Percentiles rank a stretch among this genome's conserved stretches.
These are phyloP conservation scores for Drosophila mauritiana DNA, from an alignment of 1,140 invertebrate species.

Conservation along the genomic window DNA sequence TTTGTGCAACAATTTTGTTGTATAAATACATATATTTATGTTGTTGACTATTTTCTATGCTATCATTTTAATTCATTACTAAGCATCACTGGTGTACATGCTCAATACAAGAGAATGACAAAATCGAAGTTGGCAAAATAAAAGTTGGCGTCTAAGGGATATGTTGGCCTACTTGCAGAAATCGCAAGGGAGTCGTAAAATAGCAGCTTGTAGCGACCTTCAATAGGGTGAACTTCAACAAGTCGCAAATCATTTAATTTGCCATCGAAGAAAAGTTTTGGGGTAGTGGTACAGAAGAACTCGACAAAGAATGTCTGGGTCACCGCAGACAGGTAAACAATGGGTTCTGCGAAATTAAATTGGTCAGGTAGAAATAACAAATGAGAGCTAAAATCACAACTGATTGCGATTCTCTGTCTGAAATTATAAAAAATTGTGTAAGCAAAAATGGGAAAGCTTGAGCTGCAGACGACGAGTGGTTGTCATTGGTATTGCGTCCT, in stretches of 20 bases:
- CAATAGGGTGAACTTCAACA: constrained; percentile 32
- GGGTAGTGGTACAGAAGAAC: not conserved
- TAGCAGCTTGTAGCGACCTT: constrained; percentile 33
- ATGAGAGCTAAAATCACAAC: constrained; percentile 6
- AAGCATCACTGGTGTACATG: not conserved
- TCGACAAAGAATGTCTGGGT: constrained; percentile 26
- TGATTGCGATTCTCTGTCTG: not conserved
- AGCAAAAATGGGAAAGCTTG: constrained; percentile 25
- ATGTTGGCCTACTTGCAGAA: constrained; percentile 26
- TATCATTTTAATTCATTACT: not conserved
- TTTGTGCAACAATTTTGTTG: too few relatives aligned
- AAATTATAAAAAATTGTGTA: constrained; percentile 21
- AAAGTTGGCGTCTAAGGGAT: constrained; percentile 2
- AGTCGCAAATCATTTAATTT: constrained; percentile 71
- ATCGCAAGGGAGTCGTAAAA: constrained; percentile 55
- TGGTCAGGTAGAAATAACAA: constrained; percentile 16
- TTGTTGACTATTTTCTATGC: too few relatives aligned
- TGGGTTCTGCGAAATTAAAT: constrained; percentile 29
- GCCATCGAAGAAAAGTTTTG: constrained; percentile 15
- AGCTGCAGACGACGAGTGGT: constrained; percentile 20
- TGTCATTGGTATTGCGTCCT: constrained; percentile 25
- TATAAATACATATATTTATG: too few relatives aligned
- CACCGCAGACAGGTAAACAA: constrained; percentile 37
- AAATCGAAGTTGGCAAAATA: constrained; percentile 2
- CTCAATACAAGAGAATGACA: not conserved